A percentile compares a stretch with the other conserved stretches of the same genome.
Evolutionary conservation across 2,797 vertebrate species (phyloP).

Genomic region (Protosalanx chinensis): DNA sequence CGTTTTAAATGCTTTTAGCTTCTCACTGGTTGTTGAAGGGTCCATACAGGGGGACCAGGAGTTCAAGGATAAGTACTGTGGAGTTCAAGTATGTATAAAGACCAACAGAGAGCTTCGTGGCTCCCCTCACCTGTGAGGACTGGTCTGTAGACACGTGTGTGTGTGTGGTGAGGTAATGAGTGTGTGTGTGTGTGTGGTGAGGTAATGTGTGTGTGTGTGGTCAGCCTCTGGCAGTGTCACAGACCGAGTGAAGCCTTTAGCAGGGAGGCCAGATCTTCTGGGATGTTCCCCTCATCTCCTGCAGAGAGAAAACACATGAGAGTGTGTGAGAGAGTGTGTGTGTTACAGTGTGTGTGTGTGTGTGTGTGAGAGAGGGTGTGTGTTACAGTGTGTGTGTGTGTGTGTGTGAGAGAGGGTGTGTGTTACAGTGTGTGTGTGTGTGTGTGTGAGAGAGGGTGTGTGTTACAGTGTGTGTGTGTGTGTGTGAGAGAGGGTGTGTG

Average conservation of each 20-base stretch:
- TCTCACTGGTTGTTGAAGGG: too few relatives aligned
- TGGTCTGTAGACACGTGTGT: too few relatives aligned
- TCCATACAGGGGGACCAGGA: too few relatives aligned
- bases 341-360: not conserved
- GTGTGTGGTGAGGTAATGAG: too few relatives aligned
- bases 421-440: not conserved
- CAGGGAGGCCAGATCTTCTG: conserved; percentile 90
- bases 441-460: not conserved
- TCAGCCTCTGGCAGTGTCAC: conserved; percentile 55
- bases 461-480: not conserved
- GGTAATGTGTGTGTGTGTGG: not conserved
- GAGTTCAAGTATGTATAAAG: too few relatives aligned
- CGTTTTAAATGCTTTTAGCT: too few relatives aligned
- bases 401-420: not conserved
- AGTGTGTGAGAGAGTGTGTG: not conserved
- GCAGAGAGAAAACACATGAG: conserved; percentile 16
- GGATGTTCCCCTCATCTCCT: conserved; percentile 85
- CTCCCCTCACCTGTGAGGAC: too few relatives aligned
- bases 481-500: not conserved
- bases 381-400: not conserved
- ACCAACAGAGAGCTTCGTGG: too few relatives aligned
- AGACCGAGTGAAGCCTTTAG: conserved; percentile 91
- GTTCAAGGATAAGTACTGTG: too few relatives aligned
- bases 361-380: not conserved
- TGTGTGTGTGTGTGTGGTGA: not conserved